Percentiles rank a stretch among this genome's conserved stretches.
These are phyloP conservation scores for Odontomyia ornata DNA, from an alignment of 2,888 invertebrate genomes.

Conservation along the genomic window DNA sequence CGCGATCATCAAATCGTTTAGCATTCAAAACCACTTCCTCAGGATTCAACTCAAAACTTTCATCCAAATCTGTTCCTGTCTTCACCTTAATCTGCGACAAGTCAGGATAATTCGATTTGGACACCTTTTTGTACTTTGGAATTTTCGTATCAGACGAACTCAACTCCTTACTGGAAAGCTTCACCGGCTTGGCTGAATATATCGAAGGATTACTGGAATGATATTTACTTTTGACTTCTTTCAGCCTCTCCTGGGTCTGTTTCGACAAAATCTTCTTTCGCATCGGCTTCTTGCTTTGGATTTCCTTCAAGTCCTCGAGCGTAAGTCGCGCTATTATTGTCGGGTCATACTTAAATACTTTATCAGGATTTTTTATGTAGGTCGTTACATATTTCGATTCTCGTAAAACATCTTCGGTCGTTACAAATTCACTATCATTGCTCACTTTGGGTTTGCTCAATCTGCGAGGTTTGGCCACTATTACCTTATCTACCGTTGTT, in stretches of 20 bases:
- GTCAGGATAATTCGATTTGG: slow-evolving; percentile 63
- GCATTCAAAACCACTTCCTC: slow-evolving; percentile 63
- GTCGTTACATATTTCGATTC: slow-evolving; percentile 64
- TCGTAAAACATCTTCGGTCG: slow-evolving; percentile 63
- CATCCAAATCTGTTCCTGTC: slow-evolving; percentile 60
- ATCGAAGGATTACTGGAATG: neutral
- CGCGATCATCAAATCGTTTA: slow-evolving; percentile 63
- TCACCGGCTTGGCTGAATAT: neutral
- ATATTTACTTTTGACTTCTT: slow-evolving; percentile 54
- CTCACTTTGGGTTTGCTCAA: slow-evolving; percentile 31
- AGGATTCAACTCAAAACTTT: slow-evolving; percentile 59
- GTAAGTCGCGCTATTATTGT: slow-evolving; percentile 60
- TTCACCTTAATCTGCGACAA: slow-evolving; percentile 62
- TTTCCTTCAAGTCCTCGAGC: slow-evolving; percentile 59
- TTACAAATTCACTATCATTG: slow-evolving; percentile 58
- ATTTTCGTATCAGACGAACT: slow-evolving; percentile 51
- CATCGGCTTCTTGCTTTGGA: slow-evolving; percentile 54
- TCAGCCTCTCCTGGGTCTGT: slow-evolving; percentile 54
- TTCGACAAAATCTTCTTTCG: slow-evolving; percentile 51
- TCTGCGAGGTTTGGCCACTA: slow-evolving; percentile 19
- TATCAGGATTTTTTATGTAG: slow-evolving; percentile 64
- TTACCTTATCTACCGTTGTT: neutral
- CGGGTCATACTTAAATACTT: slow-evolving; percentile 63
- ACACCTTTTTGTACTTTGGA: slow-evolving; percentile 60
- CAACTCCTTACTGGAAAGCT: neutral